Evolutionary conservation across 2,888 invertebrate species (phyloP).

Genomic region (Brachypterus glaber): DNA sequence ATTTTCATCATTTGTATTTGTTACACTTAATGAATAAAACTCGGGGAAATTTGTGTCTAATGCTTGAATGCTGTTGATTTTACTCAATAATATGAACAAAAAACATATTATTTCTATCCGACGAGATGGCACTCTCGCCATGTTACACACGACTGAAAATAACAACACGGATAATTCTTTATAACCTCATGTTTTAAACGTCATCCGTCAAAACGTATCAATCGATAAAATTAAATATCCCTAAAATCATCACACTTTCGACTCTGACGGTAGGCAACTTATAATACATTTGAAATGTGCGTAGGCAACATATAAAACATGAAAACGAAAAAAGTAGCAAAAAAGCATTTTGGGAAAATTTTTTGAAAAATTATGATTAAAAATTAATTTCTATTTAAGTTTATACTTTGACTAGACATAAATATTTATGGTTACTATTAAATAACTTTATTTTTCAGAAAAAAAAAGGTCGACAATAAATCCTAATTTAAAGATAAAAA

Average conservation of each 20-base stretch:
- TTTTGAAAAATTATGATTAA: not conserved
- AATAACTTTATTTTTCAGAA: too few relatives aligned
- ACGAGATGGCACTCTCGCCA: constrained; percentile 36
- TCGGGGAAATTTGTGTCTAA: constrained; percentile 24
- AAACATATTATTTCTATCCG: constrained; percentile 25
- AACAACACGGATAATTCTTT: constrained; percentile 17
- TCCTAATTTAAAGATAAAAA: too few relatives aligned
- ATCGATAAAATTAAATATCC: not conserved
- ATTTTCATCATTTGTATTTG: constrained; percentile 20
- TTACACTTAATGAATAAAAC: constrained; percentile 23
- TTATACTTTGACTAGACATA: too few relatives aligned
- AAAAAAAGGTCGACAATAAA: too few relatives aligned
- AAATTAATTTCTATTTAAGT: too few relatives aligned
- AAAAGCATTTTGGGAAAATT: not conserved
- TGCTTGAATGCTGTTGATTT: constrained; percentile 11
- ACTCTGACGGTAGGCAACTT: too few relatives aligned
- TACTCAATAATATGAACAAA: constrained; percentile 20
- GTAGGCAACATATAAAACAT: too few relatives aligned
- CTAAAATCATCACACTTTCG: too few relatives aligned
- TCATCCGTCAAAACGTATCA: not conserved
- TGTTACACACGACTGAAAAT: constrained; percentile 33
- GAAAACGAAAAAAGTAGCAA: too few relatives aligned
- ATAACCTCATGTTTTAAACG: constrained; percentile 18
- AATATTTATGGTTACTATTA: too few relatives aligned
- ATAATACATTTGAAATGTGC: too few relatives aligned